A percentile compares a stretch with the other conserved stretches of the same genome.
These are phyloP conservation scores for Anguilla obscura DNA, from an alignment of 2,797 vertebrate species.

Conservation along the genomic window DNA sequence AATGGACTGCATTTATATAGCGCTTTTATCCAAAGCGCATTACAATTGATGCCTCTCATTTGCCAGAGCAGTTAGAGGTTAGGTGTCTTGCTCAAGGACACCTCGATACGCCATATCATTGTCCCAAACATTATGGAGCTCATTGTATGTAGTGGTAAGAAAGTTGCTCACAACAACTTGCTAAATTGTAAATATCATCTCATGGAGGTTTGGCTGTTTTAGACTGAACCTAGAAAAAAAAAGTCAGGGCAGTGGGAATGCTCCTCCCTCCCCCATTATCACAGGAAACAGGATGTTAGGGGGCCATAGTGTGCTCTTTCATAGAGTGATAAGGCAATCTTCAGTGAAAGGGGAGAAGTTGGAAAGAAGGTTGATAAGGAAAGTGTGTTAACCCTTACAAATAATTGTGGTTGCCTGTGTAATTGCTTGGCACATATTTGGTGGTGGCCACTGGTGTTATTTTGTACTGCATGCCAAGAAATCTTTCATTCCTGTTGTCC, in stretches of 20 bases:
- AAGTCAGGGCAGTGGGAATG: neutral
- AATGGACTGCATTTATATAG: too few relatives aligned
- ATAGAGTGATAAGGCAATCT: slow-evolving; percentile 1
- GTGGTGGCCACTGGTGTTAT: neutral
- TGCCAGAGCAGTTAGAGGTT: too few relatives aligned
- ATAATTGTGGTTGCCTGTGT: neutral
- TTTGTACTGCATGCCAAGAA: neutral
- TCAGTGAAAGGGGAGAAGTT: neutral
- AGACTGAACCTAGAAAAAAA: neutral
- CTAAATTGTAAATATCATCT: neutral
- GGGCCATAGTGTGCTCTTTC: neutral
- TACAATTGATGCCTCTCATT: too few relatives aligned
- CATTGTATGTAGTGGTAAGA: neutral
- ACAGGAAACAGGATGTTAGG: slow-evolving; percentile 7
- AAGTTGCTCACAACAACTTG: neutral
- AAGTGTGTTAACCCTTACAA: neutral
- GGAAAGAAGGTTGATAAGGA: neutral
- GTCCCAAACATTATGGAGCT: too few relatives aligned
- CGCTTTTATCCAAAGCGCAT: too few relatives aligned
- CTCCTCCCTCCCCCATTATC: neutral
- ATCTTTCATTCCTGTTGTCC: neutral
- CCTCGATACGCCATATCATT: too few relatives aligned
- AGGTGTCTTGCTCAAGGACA: too few relatives aligned
- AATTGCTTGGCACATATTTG: neutral
- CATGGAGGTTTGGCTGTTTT: neutral